Conservation (phyloP, 2,888 invertebrate species). For the Biston betularia region DNA sequence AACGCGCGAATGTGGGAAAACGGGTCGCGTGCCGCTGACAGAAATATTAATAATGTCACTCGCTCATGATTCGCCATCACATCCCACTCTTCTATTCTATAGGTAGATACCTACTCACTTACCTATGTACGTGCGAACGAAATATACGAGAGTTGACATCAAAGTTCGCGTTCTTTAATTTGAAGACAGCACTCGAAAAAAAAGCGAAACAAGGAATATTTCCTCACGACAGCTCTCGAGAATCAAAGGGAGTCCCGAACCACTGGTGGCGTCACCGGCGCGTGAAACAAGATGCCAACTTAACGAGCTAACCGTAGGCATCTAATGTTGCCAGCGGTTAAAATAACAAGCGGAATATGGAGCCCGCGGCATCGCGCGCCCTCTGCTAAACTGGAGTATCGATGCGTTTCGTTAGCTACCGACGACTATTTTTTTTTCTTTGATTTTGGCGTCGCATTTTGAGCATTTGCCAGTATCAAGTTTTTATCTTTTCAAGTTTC, state of each 20-base stretch:
- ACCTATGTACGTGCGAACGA: conserved; percentile 8
- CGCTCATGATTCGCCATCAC: conserved; percentile 14
- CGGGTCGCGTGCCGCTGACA: conserved; percentile 75
- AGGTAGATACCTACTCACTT: neutral
- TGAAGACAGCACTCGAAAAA: conserved; percentile 68
- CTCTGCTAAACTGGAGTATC: conserved; percentile 34
- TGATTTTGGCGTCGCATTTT: too few relatives aligned
- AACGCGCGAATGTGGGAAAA: conserved; percentile 68
- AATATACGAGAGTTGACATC: conserved; percentile 40
- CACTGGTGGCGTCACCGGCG: conserved; percentile 58
- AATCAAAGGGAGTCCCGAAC: conserved; percentile 72
- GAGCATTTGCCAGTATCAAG: too few relatives aligned
- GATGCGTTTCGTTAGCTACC: conserved; percentile 51
- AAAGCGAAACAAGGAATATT: conserved; percentile 64
- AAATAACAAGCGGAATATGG: conserved; percentile 41
- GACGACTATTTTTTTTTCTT: too few relatives aligned
- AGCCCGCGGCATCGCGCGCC: conserved; percentile 51
- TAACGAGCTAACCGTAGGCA: conserved; percentile 72
- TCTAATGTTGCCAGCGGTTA: conserved; percentile 62
- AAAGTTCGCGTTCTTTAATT: conserved; percentile 67
- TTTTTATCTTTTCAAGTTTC: too few relatives aligned
- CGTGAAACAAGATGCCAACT: conserved; percentile 70
- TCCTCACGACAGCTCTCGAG: conserved; percentile 56
- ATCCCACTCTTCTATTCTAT: neutral
- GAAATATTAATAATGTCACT: conserved; percentile 72